Conservation (phyloP, 1,140 invertebrate genomes). For the Papilio dardanus region DNA sequence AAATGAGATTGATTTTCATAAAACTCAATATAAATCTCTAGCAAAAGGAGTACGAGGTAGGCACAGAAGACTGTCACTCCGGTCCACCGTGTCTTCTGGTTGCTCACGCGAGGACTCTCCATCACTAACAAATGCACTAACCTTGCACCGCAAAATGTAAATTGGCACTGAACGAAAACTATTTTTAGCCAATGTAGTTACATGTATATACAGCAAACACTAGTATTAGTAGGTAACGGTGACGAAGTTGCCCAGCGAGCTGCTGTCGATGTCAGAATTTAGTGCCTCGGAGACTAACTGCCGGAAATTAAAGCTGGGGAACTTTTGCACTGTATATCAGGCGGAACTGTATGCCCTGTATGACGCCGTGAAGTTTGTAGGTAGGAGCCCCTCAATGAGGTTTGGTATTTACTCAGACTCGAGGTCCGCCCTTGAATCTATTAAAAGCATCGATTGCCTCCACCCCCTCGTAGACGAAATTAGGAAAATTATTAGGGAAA, state of each 20-base stretch:
- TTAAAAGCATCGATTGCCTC: background rate
- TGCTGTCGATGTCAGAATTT: too few relatives aligned
- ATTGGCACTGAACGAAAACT: conserved; percentile 27
- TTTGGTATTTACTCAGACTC: conserved; percentile 4
- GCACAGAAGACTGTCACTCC: conserved; percentile 72
- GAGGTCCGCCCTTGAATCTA: background rate
- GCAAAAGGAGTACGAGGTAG: conserved; percentile 65
- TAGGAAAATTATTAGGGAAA: background rate
- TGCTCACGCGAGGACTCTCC: conserved; percentile 57
- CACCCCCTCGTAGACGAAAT: background rate
- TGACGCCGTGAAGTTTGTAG: background rate
- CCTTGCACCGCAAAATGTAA: background rate
- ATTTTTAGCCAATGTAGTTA: conserved; percentile 36
- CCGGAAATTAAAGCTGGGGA: too few relatives aligned
- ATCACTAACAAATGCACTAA: conserved; percentile 43
- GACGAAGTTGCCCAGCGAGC: too few relatives aligned
- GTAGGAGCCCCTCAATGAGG: background rate
- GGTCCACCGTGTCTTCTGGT: conserved; percentile 63
- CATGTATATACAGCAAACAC: too few relatives aligned
- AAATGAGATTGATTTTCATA: conserved; percentile 69
- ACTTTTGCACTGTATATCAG: too few relatives aligned
- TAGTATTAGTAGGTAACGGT: too few relatives aligned
- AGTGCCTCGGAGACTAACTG: too few relatives aligned
- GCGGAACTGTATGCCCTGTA: too few relatives aligned
- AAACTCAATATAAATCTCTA: conserved; percentile 71